These are phyloP conservation scores for Oncorhynchus tshawytscha DNA, from an alignment of 2,113 vertebrate species.

Conservation along the genomic window DNA sequence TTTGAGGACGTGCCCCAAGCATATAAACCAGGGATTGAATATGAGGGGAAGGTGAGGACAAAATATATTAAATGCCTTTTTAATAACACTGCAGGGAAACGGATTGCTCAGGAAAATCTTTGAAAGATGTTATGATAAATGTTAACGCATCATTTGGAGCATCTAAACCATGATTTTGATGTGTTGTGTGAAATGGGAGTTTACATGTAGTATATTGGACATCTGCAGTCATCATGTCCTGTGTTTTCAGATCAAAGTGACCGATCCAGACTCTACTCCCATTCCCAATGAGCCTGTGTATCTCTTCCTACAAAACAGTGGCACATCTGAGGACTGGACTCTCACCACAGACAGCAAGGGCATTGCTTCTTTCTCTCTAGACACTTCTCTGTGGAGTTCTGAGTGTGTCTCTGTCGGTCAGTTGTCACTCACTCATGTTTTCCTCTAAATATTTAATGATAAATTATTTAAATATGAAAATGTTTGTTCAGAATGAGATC, in stretches of 20 bases:
- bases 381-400: slow-evolving; percentile 54
- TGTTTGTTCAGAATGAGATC: too few species aligned
- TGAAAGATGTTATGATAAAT: too few species aligned
- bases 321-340: not conserved
- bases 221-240: not conserved
- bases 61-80: not conserved
- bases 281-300: slow-evolving; percentile 43
- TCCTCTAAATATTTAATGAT: too few species aligned
- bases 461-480: too few species aligned
- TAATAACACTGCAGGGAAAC: not conserved
- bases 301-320: not conserved
- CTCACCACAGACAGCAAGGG: slow-evolving; percentile 58
- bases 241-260: slow-evolving; percentile 60
- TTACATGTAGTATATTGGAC: not conserved
- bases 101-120: too few species aligned
- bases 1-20: slow-evolving; percentile 50
- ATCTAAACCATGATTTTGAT: not conserved
- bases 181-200: not conserved
- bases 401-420: not conserved
- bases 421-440: not conserved
- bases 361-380: slow-evolving; percentile 60
- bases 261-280: slow-evolving; percentile 32
- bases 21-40: slow-evolving; percentile 60
- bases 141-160: not conserved
- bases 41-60: slow-evolving; percentile 66